Evolutionary conservation across 2,113 vertebrate species (phyloP), one percentile per base, ranked within the genome.

Genomic region (Alces alces): DNA sequence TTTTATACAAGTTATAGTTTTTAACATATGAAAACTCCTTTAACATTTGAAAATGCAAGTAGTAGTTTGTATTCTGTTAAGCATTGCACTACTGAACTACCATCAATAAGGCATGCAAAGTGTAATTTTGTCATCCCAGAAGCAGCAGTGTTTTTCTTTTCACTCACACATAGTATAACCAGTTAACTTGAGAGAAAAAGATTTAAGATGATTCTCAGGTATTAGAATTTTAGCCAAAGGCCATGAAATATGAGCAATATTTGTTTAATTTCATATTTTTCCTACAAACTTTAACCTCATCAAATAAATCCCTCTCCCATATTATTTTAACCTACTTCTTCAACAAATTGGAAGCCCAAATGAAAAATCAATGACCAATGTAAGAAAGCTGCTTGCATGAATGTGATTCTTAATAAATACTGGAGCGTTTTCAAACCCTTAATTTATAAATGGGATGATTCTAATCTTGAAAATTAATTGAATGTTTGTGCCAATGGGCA

Each of bases 391-490:
- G 3, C 15, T 89, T 83, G 5, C 5, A n/a, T 90, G 5, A 91
- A 73, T 94, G 8, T 93, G n/a, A 93, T 93, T 94, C 11, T 5
- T 61, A 90, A 82, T 57, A 94, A 87, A 80, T 66, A 58, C 10
- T 28, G 76, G 2, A 39, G 8, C 19, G 5, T 82, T 91, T 92
- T 7, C 39, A 52, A 94, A 91, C 61, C 1, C 21, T 86, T 58
- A 94, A 50, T 96, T 95, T 97, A 92, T 79, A 14, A 96, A 3
- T 12, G 58, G 27, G 2, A 54, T 78, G 57, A 88, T 90, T 92
- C 12, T 79, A 73, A 47, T 66, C 28, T 70, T 91, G n/a, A 94
- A 93, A 94, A 93, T 89, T 73, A 89, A 89, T 86, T 93, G 43
- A 82, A 8, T 73, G 27, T 57, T 83, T 95, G 9, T 83, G 19